Evolutionary conservation across 2,888 invertebrate species (phyloP).

Genomic region (Caenorhabditis imperialis): DNA sequence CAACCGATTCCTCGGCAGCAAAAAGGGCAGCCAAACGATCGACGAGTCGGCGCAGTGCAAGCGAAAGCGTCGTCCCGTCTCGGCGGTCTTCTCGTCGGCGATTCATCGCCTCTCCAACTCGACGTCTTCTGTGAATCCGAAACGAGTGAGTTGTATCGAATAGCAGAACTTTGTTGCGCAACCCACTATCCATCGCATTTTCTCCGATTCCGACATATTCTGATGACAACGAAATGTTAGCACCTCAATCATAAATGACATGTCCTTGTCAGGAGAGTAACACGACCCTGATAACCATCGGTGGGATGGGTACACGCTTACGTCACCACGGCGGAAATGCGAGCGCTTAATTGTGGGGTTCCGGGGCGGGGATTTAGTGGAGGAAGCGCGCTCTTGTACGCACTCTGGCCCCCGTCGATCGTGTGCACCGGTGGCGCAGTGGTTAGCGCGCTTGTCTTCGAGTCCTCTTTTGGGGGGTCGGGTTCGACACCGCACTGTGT

Average conservation of each 20-base stretch:
- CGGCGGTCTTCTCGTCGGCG: conserved; percentile 61
- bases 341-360: too few species aligned
- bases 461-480: too few species aligned
- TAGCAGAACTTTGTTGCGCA: not conserved
- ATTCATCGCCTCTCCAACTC: conserved; percentile 59
- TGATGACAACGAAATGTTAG: not conserved
- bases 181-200: too few species aligned
- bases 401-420: too few species aligned
- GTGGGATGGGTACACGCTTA: too few species aligned
- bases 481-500: too few species aligned
- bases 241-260: conserved; percentile 16
- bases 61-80: conserved; percentile 62
- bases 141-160: conserved; percentile 43
- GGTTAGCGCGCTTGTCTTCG: too few species aligned
- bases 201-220: too few species aligned
- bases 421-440: too few species aligned
- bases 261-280: conserved; percentile 44
- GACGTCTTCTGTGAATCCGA: conserved; percentile 50
- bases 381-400: too few species aligned
- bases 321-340: too few species aligned
- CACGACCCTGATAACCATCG: conserved; percentile 42
- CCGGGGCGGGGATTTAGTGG: too few species aligned
- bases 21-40: conserved; percentile 48
- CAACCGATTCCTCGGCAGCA: conserved; percentile 58
- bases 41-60: conserved; percentile 51